Evolutionary conservation across 2,797 vertebrate species (phyloP), one percentile per base, ranked within the genome.

Genomic region (Fundulus diaphanus): DNA sequence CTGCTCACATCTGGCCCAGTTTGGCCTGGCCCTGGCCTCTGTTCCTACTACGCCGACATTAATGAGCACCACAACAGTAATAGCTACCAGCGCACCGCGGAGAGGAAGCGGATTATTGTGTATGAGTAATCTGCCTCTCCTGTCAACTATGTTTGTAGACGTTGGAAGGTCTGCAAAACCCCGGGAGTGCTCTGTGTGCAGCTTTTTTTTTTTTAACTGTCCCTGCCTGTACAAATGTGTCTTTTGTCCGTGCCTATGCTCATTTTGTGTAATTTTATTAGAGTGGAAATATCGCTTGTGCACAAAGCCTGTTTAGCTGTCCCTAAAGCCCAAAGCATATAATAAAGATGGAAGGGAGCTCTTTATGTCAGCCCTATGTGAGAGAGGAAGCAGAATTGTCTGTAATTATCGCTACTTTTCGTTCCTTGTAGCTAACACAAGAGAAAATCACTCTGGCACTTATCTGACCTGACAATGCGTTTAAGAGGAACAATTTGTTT

Each of bases 301-400:
- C 78, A 31, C 72, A 65, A 49, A 85, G 79, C 80, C 80, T 72
- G 79, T 81, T 82, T 71, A 73, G 81, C 76, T 76, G 83, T 89
- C 79, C 86, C 80, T 65, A 77, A 46, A 78, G 80, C 83, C 82
- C 29, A 16, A 88, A 91, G 78, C 89, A 59, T 91, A 86, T 93
- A 90, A 93, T 93, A 90, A 92, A 88, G 92, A 91, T 90, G 87
- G 92, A 92, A 91, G 88, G 88, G 91, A 89, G 90, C 85, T 89
- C 84, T 90, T 90, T 82, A 87, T 91, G 89, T 90, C 84, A 76
- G 77, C 89, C 88, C 88, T 92, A 84, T 72, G 37, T 44, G 37
- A 66, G 74, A n/a, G 83, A 90, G 88, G 91, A 92, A 91, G 85
- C 87, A 81, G 87, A n/a, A n/a, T 81, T 80, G 78, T 85, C 90